These are phyloP conservation scores for Salvelinus namaycush DNA, from an alignment of 2,113 vertebrate genomes.

Conservation along the genomic window DNA sequence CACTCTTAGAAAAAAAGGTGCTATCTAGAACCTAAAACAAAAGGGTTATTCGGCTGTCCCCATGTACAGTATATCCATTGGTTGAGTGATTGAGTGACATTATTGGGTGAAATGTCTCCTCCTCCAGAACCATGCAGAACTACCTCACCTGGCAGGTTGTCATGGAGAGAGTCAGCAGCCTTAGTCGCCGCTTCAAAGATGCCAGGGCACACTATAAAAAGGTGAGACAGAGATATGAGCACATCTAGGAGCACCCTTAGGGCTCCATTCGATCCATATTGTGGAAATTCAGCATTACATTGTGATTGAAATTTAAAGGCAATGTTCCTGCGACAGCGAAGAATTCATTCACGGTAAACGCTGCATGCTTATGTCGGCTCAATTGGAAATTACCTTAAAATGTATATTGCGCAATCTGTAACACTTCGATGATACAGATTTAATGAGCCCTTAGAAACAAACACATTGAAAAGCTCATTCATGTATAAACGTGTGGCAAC, in stretches of 20 bases:
- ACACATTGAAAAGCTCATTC: not conserved
- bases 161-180: conserved; percentile 83
- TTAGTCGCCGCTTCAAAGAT: conserved; percentile 91
- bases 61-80: not conserved
- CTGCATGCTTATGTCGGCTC: too few species aligned
- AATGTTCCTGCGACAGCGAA: too few species aligned
- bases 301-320: too few species aligned
- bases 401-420: too few species aligned
- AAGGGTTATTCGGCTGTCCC: too few species aligned
- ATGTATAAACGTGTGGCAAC: not conserved
- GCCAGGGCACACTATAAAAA: conserved; percentile 83
- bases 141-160: conserved; percentile 93
- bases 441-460: not conserved
- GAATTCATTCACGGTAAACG: too few species aligned
- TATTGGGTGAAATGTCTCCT: not conserved
- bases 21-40: too few species aligned
- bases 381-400: too few species aligned
- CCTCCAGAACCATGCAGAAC: conserved; percentile 90
- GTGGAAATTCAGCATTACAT: too few species aligned
- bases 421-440: too few species aligned
- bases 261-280: too few species aligned
- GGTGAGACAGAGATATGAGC: conserved; percentile 45
- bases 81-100: not conserved
- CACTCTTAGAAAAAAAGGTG: too few species aligned
- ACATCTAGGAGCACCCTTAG: not conserved